Evolutionary conservation across 2,888 invertebrate species (phyloP), one percentile per base, ranked within the genome.

Genomic region (Caenorhabditis sp.): DNA sequence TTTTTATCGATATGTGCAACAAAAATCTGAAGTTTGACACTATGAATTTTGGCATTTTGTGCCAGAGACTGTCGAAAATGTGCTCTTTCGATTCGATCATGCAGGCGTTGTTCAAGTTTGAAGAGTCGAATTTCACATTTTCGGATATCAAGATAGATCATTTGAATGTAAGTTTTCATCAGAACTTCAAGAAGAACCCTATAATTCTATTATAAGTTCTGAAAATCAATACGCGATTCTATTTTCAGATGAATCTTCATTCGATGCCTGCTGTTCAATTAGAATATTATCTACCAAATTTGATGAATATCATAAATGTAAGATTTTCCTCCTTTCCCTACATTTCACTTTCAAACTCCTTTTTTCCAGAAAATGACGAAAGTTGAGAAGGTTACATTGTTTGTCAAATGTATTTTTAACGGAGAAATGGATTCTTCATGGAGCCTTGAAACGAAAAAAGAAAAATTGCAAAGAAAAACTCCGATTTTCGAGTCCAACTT

Each of bases 41-140:
- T 1, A 17, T 78, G 12, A 74, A 70, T 43, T 71, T 76, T 38
- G 78, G 78, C 0, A 20, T 31, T 2, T 7, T 78, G 0, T 59
- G 61, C 1, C 78, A 78, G 36, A 63, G 64, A 20, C 50, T 74
- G 10, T 43, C 27, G 1, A 52, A 43, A 56, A 52, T 76, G n/a
- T 78, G 78, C 61, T 78, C 78, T 12, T 62, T 78, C n/a, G 78
- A 78, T 38, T 76, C 76, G 21, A 31, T 78, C 17, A 53, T 78
- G 25, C 71, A 78, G 53, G 59, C 73, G 10, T 60, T 78, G 49
- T 78, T 78, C 70, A 78, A 70, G 31, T 78, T 67, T 23, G 69
- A 71, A 21, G 69, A 74, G 59, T 54, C 69, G 2, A 60, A 76
- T 49, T 17, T 60, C 14, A 52, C 50, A 0, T 10, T 74, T 21